Evolutionary conservation across 2,888 invertebrate genomes (phyloP).

Genomic region (Beris morrisii): DNA sequence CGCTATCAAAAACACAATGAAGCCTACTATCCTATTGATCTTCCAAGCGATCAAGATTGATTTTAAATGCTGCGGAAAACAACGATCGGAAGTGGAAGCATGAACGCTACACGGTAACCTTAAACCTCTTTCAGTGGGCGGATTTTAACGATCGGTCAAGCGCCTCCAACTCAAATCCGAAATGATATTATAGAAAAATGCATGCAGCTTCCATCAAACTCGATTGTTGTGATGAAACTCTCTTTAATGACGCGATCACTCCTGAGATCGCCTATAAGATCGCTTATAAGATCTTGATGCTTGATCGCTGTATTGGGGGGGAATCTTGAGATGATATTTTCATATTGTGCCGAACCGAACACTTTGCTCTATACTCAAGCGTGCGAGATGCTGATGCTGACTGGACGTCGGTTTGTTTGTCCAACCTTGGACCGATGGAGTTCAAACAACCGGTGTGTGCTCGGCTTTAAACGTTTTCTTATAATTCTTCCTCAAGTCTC

Average conservation of each 20-base stretch:
- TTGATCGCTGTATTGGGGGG: no score
- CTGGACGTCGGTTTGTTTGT: constrained; percentile 6
- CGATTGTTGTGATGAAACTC: no score
- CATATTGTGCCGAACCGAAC: no score
- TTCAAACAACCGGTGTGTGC: constrained; percentile 21
- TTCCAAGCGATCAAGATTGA: background rate
- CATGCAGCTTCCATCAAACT: no score
- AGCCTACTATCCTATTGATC: no score
- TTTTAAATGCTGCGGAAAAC: constrained; percentile 4
- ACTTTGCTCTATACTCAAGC: no score
- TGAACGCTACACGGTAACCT: constrained; percentile 15
- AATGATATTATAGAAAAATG: no score
- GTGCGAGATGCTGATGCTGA: background rate
- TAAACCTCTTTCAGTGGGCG: constrained; percentile 30
- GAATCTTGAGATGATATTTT: no score
- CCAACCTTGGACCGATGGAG: constrained; percentile 23
- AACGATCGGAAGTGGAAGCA: constrained; percentile 29
- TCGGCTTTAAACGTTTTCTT: constrained; percentile 10
- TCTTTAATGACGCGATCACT: no score
- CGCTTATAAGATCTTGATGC: no score
- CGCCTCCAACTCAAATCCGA: constrained; percentile 5
- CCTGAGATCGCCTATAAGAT: no score
- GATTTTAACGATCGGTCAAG: constrained; percentile 27
- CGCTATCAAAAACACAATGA: no score
- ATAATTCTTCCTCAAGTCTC: constrained; percentile 30